Base-by-base conservation (phyloP, 1,140 invertebrate genomes). In the Procambarus virginalis region DNA sequence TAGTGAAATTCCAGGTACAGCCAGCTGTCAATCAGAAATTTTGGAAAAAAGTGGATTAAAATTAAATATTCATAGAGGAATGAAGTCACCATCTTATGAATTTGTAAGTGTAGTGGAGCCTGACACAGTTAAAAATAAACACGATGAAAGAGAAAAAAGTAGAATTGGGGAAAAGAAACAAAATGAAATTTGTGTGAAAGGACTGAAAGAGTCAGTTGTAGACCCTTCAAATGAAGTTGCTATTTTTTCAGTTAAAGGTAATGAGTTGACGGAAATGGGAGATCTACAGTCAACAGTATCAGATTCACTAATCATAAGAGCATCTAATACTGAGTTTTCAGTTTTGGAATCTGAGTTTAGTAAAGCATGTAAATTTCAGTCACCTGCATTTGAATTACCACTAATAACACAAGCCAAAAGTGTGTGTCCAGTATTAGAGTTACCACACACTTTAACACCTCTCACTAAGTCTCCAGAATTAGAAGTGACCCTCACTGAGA, bases 1-100 rank as follows among this genome's bases (percentile, higher is more conserved):
- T 22, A 80, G 48, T 73, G 51, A 80, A 34, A 73, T 60, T 55
- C 20, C 58, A 64, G 34, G 12, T 68, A 14, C 3, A 70, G 51
- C 75, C 9, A 78, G 55, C 9, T 60, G 34, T 12, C 48, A 22
- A 55, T 14, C 58, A 80, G 85, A 51, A 80, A 34, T 5, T 22
- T 20, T 34, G 60, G 68, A 81, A n/a, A 68, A 20, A 79, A 73
- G 58, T 58, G 60, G 60, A 22, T 14, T 76, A 34, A 68, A 22
- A 46, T 45, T 14, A n/a, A 49, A 78, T 34, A 78, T 77, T 58
- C 22, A 34, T 70, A 49, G 76, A 75, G 75, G 20, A 34, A 60
- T 76, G 2, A 68, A 51, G 34, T 86, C 84, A 77, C 75, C 73
- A 78, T 51, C 34, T 8, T 58, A 58, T 34, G 79, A 81, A 58